Conservation (phyloP, 2,797 vertebrate genomes). For the Phyllotis vaccarum region DNA sequence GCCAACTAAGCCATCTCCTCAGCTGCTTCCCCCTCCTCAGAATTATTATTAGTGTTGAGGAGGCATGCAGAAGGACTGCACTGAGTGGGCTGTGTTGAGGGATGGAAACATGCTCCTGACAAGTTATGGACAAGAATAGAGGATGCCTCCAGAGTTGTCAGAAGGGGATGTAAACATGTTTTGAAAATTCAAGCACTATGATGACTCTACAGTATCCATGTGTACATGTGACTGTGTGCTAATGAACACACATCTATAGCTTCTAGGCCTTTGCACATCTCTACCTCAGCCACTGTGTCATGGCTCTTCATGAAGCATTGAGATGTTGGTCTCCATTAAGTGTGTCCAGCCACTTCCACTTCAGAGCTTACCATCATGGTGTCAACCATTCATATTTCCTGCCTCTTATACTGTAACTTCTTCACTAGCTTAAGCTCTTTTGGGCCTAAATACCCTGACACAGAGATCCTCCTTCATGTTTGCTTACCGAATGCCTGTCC, state of each 20-base stretch:
- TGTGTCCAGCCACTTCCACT: neutral
- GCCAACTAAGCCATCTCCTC: neutral
- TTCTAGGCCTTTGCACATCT: neutral
- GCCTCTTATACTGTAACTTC: neutral
- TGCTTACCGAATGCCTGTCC: neutral
- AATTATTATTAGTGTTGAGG: neutral
- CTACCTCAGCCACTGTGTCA: neutral
- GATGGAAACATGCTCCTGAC: neutral
- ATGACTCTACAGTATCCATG: fast-evolving
- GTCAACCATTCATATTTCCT: neutral
- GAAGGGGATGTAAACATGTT: neutral
- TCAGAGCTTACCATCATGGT: neutral
- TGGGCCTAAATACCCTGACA: neutral
- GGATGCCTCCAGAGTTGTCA: neutral
- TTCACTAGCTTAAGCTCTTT: neutral
- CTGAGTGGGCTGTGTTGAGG: neutral
- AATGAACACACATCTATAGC: neutral
- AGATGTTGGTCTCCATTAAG: neutral
- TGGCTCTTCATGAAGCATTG: neutral
- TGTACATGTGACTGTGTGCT: neutral
- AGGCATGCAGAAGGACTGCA: neutral
- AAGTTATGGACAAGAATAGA: neutral
- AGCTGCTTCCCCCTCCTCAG: neutral
- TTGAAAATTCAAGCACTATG: neutral
- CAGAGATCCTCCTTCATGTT: neutral